Evolutionary conservation across 1,140 invertebrate species (phyloP), one percentile per base, ranked within the genome.

Genomic region (Dendroctonus valens): DNA sequence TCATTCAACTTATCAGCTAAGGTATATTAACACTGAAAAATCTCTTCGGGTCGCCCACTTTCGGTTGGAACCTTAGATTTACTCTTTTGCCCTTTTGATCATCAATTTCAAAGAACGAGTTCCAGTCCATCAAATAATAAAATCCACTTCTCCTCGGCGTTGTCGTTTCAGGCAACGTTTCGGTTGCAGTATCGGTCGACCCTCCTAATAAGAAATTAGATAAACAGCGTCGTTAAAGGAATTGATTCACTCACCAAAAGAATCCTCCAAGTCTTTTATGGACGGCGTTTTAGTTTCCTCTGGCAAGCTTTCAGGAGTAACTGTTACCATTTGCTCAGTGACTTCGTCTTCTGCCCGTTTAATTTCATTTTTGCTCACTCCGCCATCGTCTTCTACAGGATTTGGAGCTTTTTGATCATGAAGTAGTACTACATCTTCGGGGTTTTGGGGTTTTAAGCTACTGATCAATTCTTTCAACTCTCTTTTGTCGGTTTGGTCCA

Each of bases 121-220:
- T 92, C 90, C 90, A 92, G 73, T 93, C 91, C 0, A 92, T 79
- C 57, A 92, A 82, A 78, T 91, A 92, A 73, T 92, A 93, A 50
- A 93, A 85, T 3, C 91, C 91, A 60, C 86, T 91, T 73, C 85
- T 87, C 9, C 88, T 80, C 11, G 86, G 84, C 11, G 64, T 69
- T 26, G 59, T 72, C 86, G 65, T 55, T 48, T 69, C 69, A n/a
- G 69, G 55, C 8, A 59, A 7, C 12, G 64, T 15, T 67, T 60
- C 65, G 9, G 65, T 67, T n/a, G 38, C 58, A 6, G 65, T 48
- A 5, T 53, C 49, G 39, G 7, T 54, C 2, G 15, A 14, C n/a
- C 65, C 65, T 2, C 65, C 65, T 67, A 60, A 54, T 26, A 55
- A 61, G 15, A 40, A n/a, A 44, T 51, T n/a, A 58, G 14, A 55